Evolutionary conservation across 2,113 vertebrate genomes (phyloP), one percentile per base, ranked within the genome.

Genomic region (Sminthopsis crassicaudata): DNA sequence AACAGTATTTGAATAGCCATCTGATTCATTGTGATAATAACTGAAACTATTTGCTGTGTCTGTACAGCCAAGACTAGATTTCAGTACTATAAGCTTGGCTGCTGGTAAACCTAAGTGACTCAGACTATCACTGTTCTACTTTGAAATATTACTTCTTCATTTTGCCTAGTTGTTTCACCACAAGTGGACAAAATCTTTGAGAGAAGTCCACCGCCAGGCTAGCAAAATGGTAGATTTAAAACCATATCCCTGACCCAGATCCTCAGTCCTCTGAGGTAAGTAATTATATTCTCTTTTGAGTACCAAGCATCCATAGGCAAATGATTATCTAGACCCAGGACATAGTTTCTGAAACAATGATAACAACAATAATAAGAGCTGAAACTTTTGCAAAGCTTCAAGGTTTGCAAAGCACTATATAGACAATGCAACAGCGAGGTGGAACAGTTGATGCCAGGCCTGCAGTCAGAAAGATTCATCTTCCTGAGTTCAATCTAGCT

Each of bases 1-100:
- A 67, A 36, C 2, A 67, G 11, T 67, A 67, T 4, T 36, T 54
- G 30, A 76, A 91, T 36, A 46, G 84, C 52, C 91, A 92, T 91
- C 53, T 91, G 19, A 8, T 93, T 89, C 90, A 94, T 36, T 22
- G 30, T 42, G 14, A 88, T 48, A 55, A 54, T 11, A 90, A 52
- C 53, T 55, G 22, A 51, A 92, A 91, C 53, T 67, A 24, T 2
- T 2, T 52, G 52, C 88, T 91, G 22, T 26, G 2, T 48, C 52
- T 76, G 84, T 46, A 42, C 26, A 27, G 51, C 36, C 93, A 0
- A 30, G 76, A 88, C 52, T 42, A 88, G 95, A 93, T 90, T 67
- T 91, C 25, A 54, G 92, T 94, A 95, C 92, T 67, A 50, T 4
- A 90, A 8, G 48, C 90, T 60, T 14, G 54, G 46, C 54, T 90